Conservation (phyloP, 2,888 invertebrate genomes). For the Rhingia campestris region DNA sequence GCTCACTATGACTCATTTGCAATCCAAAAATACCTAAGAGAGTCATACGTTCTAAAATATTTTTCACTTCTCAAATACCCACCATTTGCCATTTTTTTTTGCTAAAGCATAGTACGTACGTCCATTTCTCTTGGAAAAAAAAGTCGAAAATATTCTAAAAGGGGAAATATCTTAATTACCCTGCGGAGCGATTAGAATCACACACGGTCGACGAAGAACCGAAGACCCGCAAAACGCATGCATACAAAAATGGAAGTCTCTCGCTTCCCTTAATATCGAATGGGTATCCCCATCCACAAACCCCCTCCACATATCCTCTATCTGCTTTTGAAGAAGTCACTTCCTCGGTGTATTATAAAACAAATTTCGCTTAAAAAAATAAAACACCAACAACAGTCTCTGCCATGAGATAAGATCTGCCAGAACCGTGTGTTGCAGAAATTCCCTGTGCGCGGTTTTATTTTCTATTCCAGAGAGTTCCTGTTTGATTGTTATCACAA, state of each 20-base stretch:
- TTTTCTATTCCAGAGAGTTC: constrained; percentile 57
- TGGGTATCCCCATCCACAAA: background rate
- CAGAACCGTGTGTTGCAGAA: constrained; percentile 39
- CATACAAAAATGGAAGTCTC: constrained; percentile 24
- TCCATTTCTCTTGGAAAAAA: constrained; percentile 15
- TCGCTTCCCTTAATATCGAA: constrained; percentile 6
- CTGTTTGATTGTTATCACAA: constrained; percentile 64
- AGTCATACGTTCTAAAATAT: background rate
- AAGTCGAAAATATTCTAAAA: constrained; percentile 1
- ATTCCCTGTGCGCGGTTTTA: constrained; percentile 35
- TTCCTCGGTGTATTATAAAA: constrained; percentile 48
- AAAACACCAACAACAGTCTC: constrained; percentile 12
- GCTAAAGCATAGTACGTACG: background rate
- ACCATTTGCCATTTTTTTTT: background rate
- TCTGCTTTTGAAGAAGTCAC: constrained; percentile 47
- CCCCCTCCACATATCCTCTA: background rate
- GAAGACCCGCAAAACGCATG: constrained; percentile 32
- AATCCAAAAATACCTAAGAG: constrained; percentile 33
- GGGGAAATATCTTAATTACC: constrained; percentile 52
- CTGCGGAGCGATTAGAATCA: constrained; percentile 38
- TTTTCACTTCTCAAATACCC: constrained; percentile 3
- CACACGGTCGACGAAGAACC: constrained; percentile 12
- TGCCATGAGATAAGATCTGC: constrained; percentile 51
- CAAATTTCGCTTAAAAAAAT: constrained; percentile 26
- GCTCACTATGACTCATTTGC: constrained; percentile 18